phyloP scores from a whole-genome alignment of 1,140 invertebrate genomes.

The Steinernema feltiae region DNA sequence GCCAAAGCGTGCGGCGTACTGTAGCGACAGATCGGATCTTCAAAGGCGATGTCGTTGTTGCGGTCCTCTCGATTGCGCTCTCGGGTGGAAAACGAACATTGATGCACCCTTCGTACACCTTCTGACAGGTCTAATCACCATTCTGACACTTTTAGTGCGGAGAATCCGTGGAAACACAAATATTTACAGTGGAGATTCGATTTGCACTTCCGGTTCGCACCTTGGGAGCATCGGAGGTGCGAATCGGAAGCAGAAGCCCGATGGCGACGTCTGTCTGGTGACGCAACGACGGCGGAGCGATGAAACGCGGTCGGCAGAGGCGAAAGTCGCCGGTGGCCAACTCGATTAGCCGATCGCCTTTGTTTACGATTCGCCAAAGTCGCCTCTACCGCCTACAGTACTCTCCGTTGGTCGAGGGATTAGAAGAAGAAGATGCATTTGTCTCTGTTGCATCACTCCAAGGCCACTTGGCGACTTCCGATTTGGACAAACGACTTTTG shows the following conservation, averaged over 20 bases:
- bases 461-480: neutral
- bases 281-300: neutral
- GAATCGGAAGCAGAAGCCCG: neutral
- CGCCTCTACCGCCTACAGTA: neutral
- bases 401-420: neutral
- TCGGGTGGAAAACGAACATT: neutral
- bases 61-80: no score
- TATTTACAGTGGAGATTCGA: neutral
- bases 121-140: no score
- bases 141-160: no score
- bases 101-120: no score
- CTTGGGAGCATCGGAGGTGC: no score
- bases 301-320: neutral
- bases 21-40: neutral
- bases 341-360: neutral
- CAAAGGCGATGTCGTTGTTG: no score
- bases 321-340: neutral
- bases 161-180: neutral
- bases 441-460: neutral
- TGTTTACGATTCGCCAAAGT: slow-evolving; percentile 7
- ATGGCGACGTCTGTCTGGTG: neutral
- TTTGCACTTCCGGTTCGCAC: slow-evolving; percentile 7
- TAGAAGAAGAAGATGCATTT: neutral
- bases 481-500: slow-evolving; percentile 1
- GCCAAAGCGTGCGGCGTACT: neutral